Conservation (phyloP, 1,140 invertebrate genomes). For the Cydia amplana region DNA sequence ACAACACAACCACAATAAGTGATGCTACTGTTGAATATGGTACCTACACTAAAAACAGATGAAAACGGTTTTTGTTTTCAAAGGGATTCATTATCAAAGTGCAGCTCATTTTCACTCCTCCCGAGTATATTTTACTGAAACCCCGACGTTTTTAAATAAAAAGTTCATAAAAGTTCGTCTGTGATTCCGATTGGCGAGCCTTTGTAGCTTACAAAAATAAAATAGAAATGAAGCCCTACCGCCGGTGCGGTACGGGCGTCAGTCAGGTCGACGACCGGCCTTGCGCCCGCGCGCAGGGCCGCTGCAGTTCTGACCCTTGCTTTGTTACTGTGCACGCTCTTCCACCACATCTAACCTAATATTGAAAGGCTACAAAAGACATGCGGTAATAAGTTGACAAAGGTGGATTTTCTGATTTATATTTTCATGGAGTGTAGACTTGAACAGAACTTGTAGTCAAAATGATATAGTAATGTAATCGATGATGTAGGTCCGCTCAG, state of each 20-base stretch:
- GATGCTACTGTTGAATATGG: no score
- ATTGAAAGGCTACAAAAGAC: neutral
- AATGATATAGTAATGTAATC: neutral
- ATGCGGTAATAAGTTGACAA: neutral
- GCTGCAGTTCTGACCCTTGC: conserved; percentile 62
- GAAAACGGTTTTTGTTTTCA: no score
- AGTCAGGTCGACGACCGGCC: conserved; percentile 73
- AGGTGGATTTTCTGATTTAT: neutral
- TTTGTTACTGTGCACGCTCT: conserved; percentile 50
- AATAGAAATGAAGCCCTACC: conserved; percentile 49
- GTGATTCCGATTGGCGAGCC: conserved; percentile 4
- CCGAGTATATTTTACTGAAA: neutral
- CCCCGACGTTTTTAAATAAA: conserved; percentile 1
- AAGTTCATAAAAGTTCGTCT: conserved; percentile 8
- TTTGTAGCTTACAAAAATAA: conserved; percentile 34
- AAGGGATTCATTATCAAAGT: no score
- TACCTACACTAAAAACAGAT: no score
- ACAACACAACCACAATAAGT: no score
- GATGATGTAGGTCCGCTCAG: no score
- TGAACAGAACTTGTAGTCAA: no score
- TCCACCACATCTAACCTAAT: neutral
- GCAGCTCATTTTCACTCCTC: no score
- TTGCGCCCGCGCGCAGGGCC: conserved; percentile 70
- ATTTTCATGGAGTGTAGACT: no score
- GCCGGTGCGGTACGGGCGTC: conserved; percentile 57